Conservation (phyloP, 2,113 vertebrate species). For the Rhombomys opimus region DNA sequence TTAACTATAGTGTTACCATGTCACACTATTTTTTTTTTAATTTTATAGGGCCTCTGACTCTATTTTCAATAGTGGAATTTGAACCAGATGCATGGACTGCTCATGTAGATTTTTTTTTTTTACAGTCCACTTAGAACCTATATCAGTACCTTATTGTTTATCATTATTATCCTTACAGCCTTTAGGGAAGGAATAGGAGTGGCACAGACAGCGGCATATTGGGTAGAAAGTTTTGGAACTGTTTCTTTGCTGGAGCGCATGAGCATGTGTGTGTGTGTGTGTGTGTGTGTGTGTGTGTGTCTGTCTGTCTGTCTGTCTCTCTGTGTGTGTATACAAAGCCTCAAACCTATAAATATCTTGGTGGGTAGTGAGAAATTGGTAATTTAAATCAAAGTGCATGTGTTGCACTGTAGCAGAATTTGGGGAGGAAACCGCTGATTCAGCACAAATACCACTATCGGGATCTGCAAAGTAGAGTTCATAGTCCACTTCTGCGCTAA, state of each 20-base stretch:
- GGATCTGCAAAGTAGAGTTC: background rate
- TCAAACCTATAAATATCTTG: background rate
- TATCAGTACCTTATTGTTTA: background rate
- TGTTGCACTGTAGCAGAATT: background rate
- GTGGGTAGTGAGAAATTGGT: background rate
- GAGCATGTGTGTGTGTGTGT: background rate
- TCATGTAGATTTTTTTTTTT: conserved; percentile 19
- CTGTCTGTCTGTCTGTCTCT: background rate
- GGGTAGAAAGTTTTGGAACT: background rate
- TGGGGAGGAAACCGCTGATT: background rate
- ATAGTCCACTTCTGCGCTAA: background rate
- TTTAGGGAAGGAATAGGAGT: background rate
- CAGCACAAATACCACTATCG: background rate
- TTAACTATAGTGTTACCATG: conserved; percentile 16
- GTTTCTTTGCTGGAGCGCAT: background rate
- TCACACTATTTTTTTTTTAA: conserved; percentile 17
- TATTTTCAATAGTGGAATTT: conserved; percentile 48
- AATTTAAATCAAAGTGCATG: background rate
- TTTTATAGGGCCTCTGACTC: conserved; percentile 34
- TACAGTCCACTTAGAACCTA: background rate
- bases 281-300: background rate
- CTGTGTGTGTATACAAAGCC: background rate
- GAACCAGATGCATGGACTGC: background rate
- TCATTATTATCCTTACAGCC: background rate
- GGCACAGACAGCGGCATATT: background rate